Evolutionary conservation across 1,140 invertebrate species (phyloP).

Genomic region (Lordiphosa stackelbergi): DNA sequence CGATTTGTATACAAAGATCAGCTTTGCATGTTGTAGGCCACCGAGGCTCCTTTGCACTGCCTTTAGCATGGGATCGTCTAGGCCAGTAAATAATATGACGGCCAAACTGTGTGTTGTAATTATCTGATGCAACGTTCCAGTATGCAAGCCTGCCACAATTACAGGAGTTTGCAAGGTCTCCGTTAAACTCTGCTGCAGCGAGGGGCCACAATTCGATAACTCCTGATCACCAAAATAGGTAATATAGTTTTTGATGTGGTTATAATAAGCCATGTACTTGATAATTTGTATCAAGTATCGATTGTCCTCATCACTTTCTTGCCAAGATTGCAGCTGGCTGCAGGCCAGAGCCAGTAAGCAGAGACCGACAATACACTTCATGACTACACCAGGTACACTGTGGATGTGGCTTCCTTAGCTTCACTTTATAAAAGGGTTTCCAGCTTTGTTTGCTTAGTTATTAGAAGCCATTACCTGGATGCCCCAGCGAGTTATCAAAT

Average conservation of each 20-base stretch:
- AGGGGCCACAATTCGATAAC: neutral
- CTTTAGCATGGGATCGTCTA: constrained; percentile 11
- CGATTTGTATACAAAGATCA: constrained; percentile 1
- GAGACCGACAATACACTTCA: constrained; percentile 16
- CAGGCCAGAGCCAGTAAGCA: constrained; percentile 3
- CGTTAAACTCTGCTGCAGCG: constrained; percentile 12
- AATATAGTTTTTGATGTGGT: neutral
- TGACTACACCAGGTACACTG: constrained; percentile 27
- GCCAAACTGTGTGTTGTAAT: neutral
- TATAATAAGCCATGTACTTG: rapidly evolving
- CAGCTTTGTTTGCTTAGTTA: constrained; percentile 44
- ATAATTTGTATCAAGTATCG: neutral
- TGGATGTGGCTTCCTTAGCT: neutral
- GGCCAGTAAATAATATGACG: constrained; percentile 5
- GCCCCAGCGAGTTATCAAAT: too few species aligned
- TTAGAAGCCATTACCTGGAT: constrained; percentile 39
- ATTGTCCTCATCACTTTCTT: neutral
- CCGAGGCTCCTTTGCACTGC: neutral
- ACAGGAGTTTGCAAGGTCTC: neutral
- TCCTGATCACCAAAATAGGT: constrained; percentile 3
- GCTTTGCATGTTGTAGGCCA: neutral
- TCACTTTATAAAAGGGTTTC: constrained; percentile 10
- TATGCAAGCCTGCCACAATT: constrained; percentile 1
- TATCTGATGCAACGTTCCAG: neutral
- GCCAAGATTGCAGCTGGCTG: constrained; percentile 4